Evolutionary conservation across 1,140 invertebrate genomes (phyloP), one percentile per base, ranked within the genome.

Genomic region (Drosophila subobscura): DNA sequence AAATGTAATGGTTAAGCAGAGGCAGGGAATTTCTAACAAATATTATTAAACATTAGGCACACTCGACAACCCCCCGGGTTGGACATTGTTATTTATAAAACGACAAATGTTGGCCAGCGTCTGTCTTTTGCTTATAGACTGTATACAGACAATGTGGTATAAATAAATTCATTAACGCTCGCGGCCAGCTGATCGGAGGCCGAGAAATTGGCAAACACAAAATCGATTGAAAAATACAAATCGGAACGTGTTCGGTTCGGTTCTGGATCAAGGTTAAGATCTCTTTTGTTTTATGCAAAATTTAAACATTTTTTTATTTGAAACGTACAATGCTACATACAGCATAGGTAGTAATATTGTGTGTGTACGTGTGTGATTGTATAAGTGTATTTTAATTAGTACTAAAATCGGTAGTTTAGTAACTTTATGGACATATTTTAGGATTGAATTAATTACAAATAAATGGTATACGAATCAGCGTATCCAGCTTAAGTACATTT

Each of bases 141-240:
- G 44, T 56, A 46, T 66, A 1, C 29, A 37, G 16, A 20, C 16
- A 20, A 20, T 37, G 10, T 10, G 33, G 42, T 88, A 86, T 53
- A 86, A 86, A 86, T 86, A 86, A 75, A 81, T 88, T 88, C 83
- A 88, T 88, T 79, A 83, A 79, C 83, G 67, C 46, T 55, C 50
- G 33, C 33, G 29, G 51, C 37, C 81, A 85, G 81, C 81, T 85
- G 81, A 72, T 77, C 68, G 77, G 51, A 65, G 63, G 76, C 66
- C 57, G 53, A 61, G 59, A 56, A 65, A 49, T 73, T 56, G 64
- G 51, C 71, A 56, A 56, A n/a, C 20, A 47, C 14, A 54, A 75
- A 54, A 75, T 67, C 60, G 60, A 58, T 42, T 51, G 50, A 22
- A 40, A 0, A 20, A 20, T 20, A 20, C 16, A 20, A 20, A 20